Percentiles rank a stretch among this genome's conserved stretches.
Evolutionary conservation across 2,888 invertebrate species (phyloP).

Genomic region (Scelioninae gen. 1): DNA sequence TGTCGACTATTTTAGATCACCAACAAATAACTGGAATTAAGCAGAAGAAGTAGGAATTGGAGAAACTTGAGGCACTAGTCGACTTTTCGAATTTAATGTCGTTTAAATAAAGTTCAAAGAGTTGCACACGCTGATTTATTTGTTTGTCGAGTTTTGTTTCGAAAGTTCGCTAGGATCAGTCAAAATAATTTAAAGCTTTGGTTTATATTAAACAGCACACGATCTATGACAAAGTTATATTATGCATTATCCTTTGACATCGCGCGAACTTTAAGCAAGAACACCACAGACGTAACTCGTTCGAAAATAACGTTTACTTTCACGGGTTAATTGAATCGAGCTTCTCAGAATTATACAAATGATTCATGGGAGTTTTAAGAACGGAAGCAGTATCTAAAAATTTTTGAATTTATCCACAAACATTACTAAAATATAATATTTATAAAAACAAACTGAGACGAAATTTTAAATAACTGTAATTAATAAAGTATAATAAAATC

Average conservation of each 20-base stretch:
- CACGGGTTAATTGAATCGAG: too few relatives aligned
- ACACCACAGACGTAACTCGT: background rate
- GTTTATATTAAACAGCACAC: slow-evolving; percentile 8
- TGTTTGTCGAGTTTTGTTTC: slow-evolving; percentile 39
- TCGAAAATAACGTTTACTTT: background rate
- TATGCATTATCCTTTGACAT: slow-evolving; percentile 24
- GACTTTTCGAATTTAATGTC: slow-evolving; percentile 32
- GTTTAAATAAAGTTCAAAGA: slow-evolving; percentile 38
- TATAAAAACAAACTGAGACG: too few relatives aligned
- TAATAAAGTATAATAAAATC: too few relatives aligned
- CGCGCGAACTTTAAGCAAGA: background rate
- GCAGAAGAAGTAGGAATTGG: slow-evolving; percentile 27
- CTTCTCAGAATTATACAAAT: too few relatives aligned
- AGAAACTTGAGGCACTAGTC: slow-evolving; percentile 1
- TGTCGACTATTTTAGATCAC: slow-evolving; percentile 15
- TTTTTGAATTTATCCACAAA: too few relatives aligned
- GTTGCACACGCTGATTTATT: slow-evolving; percentile 31
- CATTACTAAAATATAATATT: too few relatives aligned
- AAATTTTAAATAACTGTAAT: too few relatives aligned
- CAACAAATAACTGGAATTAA: slow-evolving; percentile 26
- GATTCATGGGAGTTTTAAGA: too few relatives aligned
- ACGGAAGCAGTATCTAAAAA: too few relatives aligned
- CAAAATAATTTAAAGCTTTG: slow-evolving; percentile 24
- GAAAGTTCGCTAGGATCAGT: slow-evolving; percentile 30
- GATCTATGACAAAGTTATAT: slow-evolving; percentile 16